phyloP scores from a whole-genome alignment of 1,140 invertebrate genomes.

The Atopsyche davidsoni region DNA sequence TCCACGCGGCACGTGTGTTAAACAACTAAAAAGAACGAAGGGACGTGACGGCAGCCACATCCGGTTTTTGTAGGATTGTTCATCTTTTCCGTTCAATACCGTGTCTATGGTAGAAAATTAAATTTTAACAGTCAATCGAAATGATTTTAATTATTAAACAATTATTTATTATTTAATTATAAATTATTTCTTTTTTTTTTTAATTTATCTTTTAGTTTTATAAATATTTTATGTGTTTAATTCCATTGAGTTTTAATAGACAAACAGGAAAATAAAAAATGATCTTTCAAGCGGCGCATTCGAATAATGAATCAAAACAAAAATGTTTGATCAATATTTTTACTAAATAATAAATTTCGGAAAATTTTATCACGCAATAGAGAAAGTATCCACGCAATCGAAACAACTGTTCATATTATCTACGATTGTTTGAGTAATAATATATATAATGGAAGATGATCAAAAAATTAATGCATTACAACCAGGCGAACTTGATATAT shows the following conservation, averaged over 20 bases:
- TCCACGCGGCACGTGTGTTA: conserved; percentile 51
- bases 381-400: neutral
- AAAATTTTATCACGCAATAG: neutral
- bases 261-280: too few species aligned
- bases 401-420: neutral
- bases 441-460: conserved; percentile 35
- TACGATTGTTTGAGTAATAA: neutral
- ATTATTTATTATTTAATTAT: too few species aligned
- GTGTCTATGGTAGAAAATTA: neutral
- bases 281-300: neutral
- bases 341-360: neutral
- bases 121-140: neutral
- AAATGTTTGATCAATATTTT: conserved; percentile 17
- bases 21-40: conserved; percentile 27
- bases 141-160: neutral
- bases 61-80: conserved; percentile 4
- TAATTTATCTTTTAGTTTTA: too few species aligned
- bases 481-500: conserved; percentile 42
- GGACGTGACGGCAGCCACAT: neutral
- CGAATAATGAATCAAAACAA: neutral
- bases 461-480: conserved; percentile 38
- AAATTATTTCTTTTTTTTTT: too few species aligned
- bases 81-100: neutral
- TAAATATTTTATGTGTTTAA: too few species aligned
- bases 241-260: too few species aligned